Conservation (phyloP, 2,888 invertebrate genomes). For the Caradrina clavipalpis region DNA sequence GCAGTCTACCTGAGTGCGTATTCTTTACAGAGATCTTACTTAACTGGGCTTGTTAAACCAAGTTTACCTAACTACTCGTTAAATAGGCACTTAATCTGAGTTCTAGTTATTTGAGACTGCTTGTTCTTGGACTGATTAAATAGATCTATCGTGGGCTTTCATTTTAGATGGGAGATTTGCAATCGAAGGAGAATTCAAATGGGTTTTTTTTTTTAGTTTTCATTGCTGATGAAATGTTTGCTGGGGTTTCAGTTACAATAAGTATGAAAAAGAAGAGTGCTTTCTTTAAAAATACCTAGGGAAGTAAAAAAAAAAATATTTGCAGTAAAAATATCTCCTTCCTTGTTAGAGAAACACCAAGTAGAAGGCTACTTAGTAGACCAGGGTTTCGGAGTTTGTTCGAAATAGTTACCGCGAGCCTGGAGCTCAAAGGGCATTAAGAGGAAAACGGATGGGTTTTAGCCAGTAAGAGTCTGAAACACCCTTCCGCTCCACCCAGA, state of each 20-base stretch:
- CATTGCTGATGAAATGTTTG: neutral
- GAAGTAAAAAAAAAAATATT: too few relatives aligned
- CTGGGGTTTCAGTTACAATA: too few relatives aligned
- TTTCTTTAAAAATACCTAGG: neutral
- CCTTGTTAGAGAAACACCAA: too few relatives aligned
- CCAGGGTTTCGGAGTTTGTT: too few relatives aligned
- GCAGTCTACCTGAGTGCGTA: neutral
- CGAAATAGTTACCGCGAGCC: too few relatives aligned
- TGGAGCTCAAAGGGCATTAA: too few relatives aligned
- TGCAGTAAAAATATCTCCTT: too few relatives aligned
- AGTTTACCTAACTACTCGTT: conserved; percentile 45
- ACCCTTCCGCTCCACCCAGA: too few relatives aligned
- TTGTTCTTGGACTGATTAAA: conserved; percentile 27
- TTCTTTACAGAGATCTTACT: conserved; percentile 12
- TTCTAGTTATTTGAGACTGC: conserved; percentile 23
- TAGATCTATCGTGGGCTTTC: conserved; percentile 10
- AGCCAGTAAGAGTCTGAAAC: too few relatives aligned
- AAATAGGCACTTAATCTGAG: conserved; percentile 44
- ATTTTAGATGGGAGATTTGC: conserved; percentile 1
- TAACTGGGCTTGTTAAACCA: conserved; percentile 21
- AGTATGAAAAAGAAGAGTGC: too few relatives aligned
- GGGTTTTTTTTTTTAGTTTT: neutral
- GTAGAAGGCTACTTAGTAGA: too few relatives aligned
- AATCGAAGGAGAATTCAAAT: neutral
- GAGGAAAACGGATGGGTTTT: too few relatives aligned